A percentile compares a stretch with the other conserved stretches of the same genome.
Conservation (phyloP, 1,140 invertebrate species). For the fruit fly (Drosophila melanogaster) region DNA sequence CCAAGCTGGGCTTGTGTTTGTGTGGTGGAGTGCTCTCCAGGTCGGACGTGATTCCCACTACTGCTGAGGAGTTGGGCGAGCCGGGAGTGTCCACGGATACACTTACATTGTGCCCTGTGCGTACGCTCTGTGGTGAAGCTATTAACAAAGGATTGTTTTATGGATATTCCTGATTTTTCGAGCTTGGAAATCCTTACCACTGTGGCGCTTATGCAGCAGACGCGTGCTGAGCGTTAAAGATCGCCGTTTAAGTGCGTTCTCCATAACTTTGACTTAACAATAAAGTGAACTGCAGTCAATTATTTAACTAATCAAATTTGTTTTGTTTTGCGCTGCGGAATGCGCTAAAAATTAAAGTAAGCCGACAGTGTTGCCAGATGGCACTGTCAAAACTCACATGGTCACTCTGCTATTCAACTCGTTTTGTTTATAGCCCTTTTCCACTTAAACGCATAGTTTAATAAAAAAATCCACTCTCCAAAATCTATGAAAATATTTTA, state of each 20-base stretch:
- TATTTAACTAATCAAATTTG: too few relatives aligned
- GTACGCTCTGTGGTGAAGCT: conserved; percentile 70
- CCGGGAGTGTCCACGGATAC: conserved; percentile 10
- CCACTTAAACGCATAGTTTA: too few relatives aligned
- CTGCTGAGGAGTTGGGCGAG: conserved; percentile 32
- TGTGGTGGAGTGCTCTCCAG: conserved; percentile 69
- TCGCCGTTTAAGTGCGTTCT: conserved; percentile 61
- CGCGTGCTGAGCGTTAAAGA: conserved; percentile 64
- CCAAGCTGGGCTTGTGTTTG: conserved; percentile 58
- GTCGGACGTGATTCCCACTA: conserved; percentile 14
- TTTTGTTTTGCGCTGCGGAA: too few relatives aligned
- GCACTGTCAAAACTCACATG: too few relatives aligned
- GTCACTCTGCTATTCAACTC: too few relatives aligned
- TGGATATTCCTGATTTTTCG: background rate
- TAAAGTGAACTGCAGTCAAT: background rate
- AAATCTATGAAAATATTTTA: too few relatives aligned
- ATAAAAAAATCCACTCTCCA: too few relatives aligned
- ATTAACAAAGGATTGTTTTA: background rate
- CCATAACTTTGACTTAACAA: conserved; percentile 36
- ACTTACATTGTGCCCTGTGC: conserved; percentile 42
- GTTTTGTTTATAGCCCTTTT: too few relatives aligned
- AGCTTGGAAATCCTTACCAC: conserved; percentile 42
- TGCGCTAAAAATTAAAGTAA: too few relatives aligned
- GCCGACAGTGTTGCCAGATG: too few relatives aligned
- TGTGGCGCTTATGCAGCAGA: conserved; percentile 71